Evolutionary conservation across 2,888 invertebrate species (phyloP).

Genomic region (Ochropleura plecta): DNA sequence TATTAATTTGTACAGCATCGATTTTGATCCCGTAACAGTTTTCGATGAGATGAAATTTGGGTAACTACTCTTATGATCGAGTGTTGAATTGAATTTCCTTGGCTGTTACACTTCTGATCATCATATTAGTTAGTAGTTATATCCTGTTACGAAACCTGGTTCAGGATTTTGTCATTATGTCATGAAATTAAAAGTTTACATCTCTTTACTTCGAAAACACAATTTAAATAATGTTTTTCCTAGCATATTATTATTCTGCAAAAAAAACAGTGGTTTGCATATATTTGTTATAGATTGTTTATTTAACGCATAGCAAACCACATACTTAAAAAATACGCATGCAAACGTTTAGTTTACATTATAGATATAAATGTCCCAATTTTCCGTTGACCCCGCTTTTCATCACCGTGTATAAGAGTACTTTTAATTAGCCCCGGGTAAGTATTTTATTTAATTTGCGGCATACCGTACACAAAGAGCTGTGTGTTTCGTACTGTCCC

Average conservation of each 20-base stretch:
- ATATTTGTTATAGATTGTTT: slow-evolving; percentile 10
- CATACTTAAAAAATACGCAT: slow-evolving; percentile 20
- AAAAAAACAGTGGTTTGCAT: slow-evolving; percentile 25
- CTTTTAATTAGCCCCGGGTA: slow-evolving; percentile 84
- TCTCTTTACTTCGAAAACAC: slow-evolving; percentile 5
- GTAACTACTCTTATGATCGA: not conserved
- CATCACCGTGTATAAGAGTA: slow-evolving; percentile 72
- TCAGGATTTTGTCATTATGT: not conserved
- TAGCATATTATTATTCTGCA: slow-evolving; percentile 8
- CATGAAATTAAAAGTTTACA: not conserved
- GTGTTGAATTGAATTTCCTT: not conserved
- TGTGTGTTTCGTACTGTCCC: slow-evolving; percentile 78
- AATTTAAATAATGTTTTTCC: slow-evolving; percentile 10
- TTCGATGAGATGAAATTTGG: slow-evolving; percentile 38
- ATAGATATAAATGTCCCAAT: slow-evolving; percentile 65
- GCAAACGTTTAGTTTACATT: slow-evolving; percentile 55
- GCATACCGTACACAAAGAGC: slow-evolving; percentile 76
- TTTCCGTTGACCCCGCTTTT: slow-evolving; percentile 71
- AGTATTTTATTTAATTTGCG: slow-evolving; percentile 86
- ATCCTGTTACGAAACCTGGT: too few species aligned
- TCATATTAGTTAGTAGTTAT: not conserved
- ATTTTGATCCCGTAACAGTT: slow-evolving; percentile 66
- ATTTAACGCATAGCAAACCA: slow-evolving; percentile 11
- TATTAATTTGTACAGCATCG: slow-evolving; percentile 81
- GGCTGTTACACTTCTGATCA: not conserved